phyloP scores from a whole-genome alignment of 2,113 vertebrate genomes.

The Salvelinus alpinus region DNA sequence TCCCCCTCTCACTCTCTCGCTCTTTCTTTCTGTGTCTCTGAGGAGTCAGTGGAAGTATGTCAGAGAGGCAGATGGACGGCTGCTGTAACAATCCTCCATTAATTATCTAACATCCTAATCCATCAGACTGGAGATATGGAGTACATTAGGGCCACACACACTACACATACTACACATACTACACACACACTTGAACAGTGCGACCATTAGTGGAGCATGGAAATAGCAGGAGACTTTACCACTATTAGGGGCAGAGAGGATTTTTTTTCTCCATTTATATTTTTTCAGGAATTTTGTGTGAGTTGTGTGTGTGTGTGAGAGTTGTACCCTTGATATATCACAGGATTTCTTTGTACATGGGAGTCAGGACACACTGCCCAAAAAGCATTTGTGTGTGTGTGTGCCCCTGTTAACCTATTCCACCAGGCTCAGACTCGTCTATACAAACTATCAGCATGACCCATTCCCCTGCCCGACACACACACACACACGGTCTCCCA shows the following conservation, averaged over 20 bases:
- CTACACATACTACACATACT: neutral
- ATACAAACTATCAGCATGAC: conserved; percentile 63
- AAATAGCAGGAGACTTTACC: conserved; percentile 67
- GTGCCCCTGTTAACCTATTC: conserved; percentile 8
- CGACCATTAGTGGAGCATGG: conserved; percentile 34
- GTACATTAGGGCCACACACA: conserved; percentile 61
- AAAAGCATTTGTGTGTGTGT: conserved; percentile 23
- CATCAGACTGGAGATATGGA: conserved; percentile 72
- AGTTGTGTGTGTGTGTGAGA: conserved; percentile 37
- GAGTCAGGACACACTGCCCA: conserved; percentile 47
- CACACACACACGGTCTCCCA: conserved; percentile 39
- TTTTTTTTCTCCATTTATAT: conserved; percentile 63
- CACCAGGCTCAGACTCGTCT: conserved; percentile 48
- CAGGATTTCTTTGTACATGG: conserved; percentile 43
- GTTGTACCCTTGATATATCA: conserved; percentile 55
- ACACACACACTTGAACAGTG: too few species aligned
- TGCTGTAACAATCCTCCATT: conserved; percentile 37
- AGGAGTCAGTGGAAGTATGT: conserved; percentile 71
- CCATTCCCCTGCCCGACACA: conserved; percentile 38
- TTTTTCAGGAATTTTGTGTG: conserved; percentile 42
- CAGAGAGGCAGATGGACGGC: conserved; percentile 72
- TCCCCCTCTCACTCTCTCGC: too few species aligned
- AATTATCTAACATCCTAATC: conserved; percentile 77
- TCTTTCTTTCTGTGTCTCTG: conserved; percentile 30
- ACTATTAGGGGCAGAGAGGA: conserved; percentile 57